Evolutionary conservation across 37 sponge, comb jelly and placozoan species (phyloP).

Genomic region (Crambe crambe): DNA sequence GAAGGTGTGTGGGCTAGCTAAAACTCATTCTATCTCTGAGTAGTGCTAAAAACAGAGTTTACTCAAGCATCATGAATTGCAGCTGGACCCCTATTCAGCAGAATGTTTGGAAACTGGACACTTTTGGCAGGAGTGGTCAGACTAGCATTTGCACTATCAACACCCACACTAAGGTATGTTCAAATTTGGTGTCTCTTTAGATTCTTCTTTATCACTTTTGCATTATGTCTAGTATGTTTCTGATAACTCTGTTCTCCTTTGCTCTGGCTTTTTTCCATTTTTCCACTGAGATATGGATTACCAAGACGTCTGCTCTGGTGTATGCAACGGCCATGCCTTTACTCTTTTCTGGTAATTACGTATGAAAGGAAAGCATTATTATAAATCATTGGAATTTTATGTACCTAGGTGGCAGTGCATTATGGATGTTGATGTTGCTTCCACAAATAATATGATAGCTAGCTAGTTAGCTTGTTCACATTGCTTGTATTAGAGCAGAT

Average conservation of each 20-base stretch:
- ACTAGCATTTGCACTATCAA: conserved; percentile 33
- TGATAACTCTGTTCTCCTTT: conserved; percentile 44
- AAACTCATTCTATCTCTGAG: too few species aligned
- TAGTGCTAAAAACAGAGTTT: too few species aligned
- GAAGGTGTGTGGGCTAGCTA: too few species aligned
- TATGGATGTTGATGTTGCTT: not conserved
- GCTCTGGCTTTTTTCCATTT: conserved; percentile 63
- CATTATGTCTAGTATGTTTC: conserved; percentile 53
- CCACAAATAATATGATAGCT: not conserved
- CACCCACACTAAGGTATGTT: conserved; percentile 28
- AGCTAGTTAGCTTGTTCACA: too few species aligned
- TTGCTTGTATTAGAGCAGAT: too few species aligned
- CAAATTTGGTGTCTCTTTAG: not conserved
- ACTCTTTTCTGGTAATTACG: conserved; percentile 45
- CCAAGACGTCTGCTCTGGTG: conserved; percentile 41
- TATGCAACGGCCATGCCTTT: conserved; percentile 49
- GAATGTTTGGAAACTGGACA: conserved; percentile 74
- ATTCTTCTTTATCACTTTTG: not conserved
- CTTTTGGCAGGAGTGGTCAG: conserved; percentile 47
- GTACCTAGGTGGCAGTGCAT: not conserved
- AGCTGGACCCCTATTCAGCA: conserved; percentile 48
- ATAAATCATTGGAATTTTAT: too few species aligned
- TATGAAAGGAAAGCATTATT: too few species aligned
- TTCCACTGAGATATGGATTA: conserved; percentile 40
- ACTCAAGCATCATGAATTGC: too few species aligned